Conservation (phyloP, 2,888 invertebrate genomes). For the Eretmocerus hayati region DNA sequence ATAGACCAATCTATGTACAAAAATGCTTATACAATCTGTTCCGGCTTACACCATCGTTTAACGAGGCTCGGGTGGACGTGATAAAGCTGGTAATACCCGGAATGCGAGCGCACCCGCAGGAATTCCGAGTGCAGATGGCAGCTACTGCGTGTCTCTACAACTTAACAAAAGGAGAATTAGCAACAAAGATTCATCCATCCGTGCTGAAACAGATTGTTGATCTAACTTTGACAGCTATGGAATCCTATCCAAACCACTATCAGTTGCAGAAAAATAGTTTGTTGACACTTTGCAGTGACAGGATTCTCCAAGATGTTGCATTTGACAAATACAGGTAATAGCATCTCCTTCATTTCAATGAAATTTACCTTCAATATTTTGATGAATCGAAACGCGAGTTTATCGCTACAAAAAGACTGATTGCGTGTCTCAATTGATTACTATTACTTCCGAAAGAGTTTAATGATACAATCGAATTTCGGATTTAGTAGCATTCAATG, state of each 20-base stretch:
- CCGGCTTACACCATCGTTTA: constrained; percentile 48
- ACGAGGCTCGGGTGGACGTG: constrained; percentile 55
- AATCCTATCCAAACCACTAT: constrained; percentile 58
- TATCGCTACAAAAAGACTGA: too few relatives aligned
- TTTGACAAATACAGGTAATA: constrained; percentile 56
- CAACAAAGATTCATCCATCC: constrained; percentile 58
- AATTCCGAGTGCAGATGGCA: constrained; percentile 65
- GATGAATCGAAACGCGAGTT: too few relatives aligned
- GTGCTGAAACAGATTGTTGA: constrained; percentile 57
- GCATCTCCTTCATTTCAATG: too few relatives aligned
- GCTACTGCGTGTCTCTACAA: constrained; percentile 71
- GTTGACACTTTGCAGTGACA: constrained; percentile 66
- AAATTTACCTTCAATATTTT: too few relatives aligned
- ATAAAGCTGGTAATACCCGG: constrained; percentile 54
- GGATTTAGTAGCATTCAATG: too few relatives aligned
- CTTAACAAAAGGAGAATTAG: constrained; percentile 59
- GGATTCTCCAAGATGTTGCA: constrained; percentile 65
- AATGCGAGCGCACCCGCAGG: constrained; percentile 50
- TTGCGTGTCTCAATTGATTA: too few relatives aligned
- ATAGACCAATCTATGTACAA: constrained; percentile 57
- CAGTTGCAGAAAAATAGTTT: constrained; percentile 68
- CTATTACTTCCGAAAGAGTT: too few relatives aligned
- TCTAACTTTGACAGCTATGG: constrained; percentile 62
- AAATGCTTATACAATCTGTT: constrained; percentile 62
- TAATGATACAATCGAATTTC: too few relatives aligned